phyloP scores from a whole-genome alignment of 2,113 vertebrate genomes.

The Acrocephalus kingi region DNA sequence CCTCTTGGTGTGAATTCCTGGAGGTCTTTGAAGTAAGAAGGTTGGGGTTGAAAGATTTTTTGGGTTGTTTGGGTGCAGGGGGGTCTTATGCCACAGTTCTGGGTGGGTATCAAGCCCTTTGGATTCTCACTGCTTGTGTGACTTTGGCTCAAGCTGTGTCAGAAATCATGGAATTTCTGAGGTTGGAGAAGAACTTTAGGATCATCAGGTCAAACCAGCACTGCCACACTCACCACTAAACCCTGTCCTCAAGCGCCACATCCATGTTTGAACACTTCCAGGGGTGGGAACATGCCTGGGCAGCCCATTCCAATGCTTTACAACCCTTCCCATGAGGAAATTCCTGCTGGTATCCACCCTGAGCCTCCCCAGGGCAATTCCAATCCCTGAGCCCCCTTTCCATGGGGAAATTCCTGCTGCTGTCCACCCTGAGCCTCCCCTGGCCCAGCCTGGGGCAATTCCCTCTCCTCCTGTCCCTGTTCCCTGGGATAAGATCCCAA shows the following conservation, averaged over 20 bases:
- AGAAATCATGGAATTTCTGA: rapidly evolving
- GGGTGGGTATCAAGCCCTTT: not conserved
- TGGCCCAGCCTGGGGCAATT: not conserved
- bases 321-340: rapidly evolving
- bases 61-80: not conserved
- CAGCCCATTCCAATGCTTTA: rapidly evolving
- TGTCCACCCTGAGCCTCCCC: not conserved
- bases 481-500: too few species aligned
- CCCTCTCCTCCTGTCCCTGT: not conserved
- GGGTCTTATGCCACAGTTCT: rapidly evolving
- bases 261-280: not conserved
- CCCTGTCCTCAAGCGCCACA: not conserved
- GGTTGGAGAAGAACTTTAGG: not conserved
- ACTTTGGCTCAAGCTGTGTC: not conserved
- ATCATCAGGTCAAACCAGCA: not conserved
- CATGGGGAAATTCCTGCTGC: rapidly evolving
- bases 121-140: not conserved
- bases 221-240: too few species aligned
- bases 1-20: not conserved
- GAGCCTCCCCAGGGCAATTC: not conserved
- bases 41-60: not conserved
- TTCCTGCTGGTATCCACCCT: not conserved
- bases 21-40: not conserved
- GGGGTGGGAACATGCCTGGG: not conserved
- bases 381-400: not conserved